phyloP scores from a whole-genome alignment of 2,888 invertebrate genomes.

The Zaprionus lineosus region DNA sequence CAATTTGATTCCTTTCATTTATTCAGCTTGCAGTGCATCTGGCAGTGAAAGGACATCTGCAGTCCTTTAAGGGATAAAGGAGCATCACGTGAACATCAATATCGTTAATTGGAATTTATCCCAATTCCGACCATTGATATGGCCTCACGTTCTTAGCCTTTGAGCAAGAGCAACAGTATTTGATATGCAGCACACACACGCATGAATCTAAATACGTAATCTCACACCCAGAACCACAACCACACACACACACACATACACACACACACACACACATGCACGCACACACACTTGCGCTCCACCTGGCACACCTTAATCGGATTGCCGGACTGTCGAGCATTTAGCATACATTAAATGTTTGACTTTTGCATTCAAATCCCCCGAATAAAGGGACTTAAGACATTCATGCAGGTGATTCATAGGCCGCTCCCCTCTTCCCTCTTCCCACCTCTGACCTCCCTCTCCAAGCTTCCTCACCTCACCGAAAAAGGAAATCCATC shows the following conservation, averaged over 20 bases:
- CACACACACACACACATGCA: conserved; percentile 19
- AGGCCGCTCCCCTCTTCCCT: conserved; percentile 17
- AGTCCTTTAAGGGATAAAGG: too few relatives aligned
- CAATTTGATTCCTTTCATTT: too few relatives aligned
- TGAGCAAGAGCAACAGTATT: too few relatives aligned
- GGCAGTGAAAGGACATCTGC: too few relatives aligned
- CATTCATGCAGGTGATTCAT: conserved; percentile 67
- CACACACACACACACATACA: background rate
- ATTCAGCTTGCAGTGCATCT: too few relatives aligned
- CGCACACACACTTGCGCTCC: background rate
- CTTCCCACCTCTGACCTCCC: background rate
- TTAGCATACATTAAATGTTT: conserved; percentile 63
- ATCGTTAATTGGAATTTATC: too few relatives aligned
- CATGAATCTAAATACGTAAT: too few relatives aligned
- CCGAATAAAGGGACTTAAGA: conserved; percentile 29
- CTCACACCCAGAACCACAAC: too few relatives aligned
- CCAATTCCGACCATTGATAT: too few relatives aligned
- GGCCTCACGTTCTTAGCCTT: too few relatives aligned
- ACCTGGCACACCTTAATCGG: conserved; percentile 23
- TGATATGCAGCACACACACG: too few relatives aligned
- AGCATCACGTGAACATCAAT: too few relatives aligned
- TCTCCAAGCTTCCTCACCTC: background rate
- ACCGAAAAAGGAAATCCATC: conserved; percentile 66
- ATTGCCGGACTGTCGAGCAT: conserved; percentile 38
- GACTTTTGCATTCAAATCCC: conserved; percentile 38